phyloP scores from a whole-genome alignment of 1,140 invertebrate species.

The Nasonia vitripennis region DNA sequence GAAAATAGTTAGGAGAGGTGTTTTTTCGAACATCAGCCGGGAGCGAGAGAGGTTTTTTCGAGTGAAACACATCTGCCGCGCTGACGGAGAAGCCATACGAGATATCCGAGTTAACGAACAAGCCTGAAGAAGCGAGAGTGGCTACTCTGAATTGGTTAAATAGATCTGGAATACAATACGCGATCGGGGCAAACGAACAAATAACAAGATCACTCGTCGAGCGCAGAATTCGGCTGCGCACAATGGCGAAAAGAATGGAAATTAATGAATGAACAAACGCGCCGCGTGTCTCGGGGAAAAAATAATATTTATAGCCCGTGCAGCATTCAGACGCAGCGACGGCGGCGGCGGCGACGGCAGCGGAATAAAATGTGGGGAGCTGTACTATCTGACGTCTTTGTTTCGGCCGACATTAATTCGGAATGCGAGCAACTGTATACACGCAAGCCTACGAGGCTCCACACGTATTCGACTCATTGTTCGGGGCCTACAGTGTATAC shows the following conservation, averaged over 20 bases:
- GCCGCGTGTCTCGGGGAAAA: not conserved
- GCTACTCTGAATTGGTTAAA: too few species aligned
- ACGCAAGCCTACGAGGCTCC: not conserved
- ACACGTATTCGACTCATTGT: not conserved
- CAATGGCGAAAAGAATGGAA: not conserved
- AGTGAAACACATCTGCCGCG: not conserved
- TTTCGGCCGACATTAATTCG: conserved; percentile 31
- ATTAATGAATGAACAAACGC: conserved; percentile 12
- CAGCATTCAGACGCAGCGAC: not conserved
- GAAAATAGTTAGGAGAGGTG: conserved; percentile 20
- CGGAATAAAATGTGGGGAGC: conserved; percentile 9
- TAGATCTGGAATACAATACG: too few species aligned
- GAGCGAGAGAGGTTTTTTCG: not conserved
- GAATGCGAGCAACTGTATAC: not conserved
- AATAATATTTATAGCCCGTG: conserved; percentile 33
- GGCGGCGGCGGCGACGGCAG: too few species aligned
- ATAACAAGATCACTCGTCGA: not conserved
- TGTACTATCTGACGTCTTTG: conserved; percentile 21
- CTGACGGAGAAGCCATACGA: not conserved
- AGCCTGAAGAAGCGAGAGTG: too few species aligned
- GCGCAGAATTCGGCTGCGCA: not conserved
- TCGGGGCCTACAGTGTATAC: not conserved
- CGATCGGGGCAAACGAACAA: not conserved
- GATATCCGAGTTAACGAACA: too few species aligned
- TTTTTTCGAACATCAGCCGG: too few species aligned